Conservation (phyloP, 2,888 invertebrate species). For the Trachelus iudaicus region DNA sequence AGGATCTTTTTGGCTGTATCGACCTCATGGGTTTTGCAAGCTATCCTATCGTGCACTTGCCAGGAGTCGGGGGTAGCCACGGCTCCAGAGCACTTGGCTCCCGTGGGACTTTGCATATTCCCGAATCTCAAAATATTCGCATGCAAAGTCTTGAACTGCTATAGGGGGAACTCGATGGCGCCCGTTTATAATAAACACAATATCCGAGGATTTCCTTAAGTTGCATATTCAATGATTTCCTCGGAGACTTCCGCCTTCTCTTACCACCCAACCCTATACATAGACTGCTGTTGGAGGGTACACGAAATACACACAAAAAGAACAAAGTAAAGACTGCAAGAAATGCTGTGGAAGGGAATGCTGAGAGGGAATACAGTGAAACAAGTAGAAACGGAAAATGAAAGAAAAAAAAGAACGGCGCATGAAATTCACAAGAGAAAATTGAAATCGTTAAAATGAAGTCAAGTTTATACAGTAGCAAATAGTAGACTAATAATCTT, state of each 20-base stretch:
- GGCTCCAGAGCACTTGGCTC: background rate
- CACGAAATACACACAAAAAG: background rate
- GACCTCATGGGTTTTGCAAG: background rate
- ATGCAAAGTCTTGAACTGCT: slow-evolving; percentile 46
- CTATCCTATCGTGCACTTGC: background rate
- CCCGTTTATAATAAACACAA: slow-evolving; percentile 64
- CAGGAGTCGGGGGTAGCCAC: background rate
- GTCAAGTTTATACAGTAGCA: background rate
- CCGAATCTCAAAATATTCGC: slow-evolving; percentile 62
- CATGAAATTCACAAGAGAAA: background rate
- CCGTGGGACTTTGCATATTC: slow-evolving; percentile 37
- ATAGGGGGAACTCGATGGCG: slow-evolving; percentile 16
- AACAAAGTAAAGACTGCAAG: background rate
- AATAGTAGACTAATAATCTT: background rate
- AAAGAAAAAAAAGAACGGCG: background rate
- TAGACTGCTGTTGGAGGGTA: background rate
- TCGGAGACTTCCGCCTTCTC: slow-evolving; percentile 70
- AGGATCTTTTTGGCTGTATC: background rate
- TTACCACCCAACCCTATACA: slow-evolving; percentile 10
- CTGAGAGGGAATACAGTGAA: background rate
- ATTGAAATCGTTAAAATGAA: background rate
- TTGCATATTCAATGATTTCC: slow-evolving; percentile 84
- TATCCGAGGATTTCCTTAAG: slow-evolving; percentile 67
- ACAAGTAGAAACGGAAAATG: slow-evolving; percentile 1
- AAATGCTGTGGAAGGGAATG: background rate